Conservation (phyloP, 2,113 vertebrate genomes). For the Microtus oregoni region DNA sequence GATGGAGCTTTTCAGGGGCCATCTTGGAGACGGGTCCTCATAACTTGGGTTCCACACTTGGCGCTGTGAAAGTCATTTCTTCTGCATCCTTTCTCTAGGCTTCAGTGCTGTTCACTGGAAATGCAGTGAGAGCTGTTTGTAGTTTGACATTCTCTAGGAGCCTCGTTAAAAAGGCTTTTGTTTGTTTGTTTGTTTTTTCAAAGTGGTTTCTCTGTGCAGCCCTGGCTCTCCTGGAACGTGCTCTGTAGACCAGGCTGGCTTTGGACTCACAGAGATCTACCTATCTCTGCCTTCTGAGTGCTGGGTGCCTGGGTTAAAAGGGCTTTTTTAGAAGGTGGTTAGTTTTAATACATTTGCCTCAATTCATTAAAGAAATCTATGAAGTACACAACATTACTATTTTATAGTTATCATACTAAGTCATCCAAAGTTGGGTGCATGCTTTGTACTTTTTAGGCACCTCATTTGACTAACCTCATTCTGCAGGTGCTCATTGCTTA, state of each 20-base stretch:
- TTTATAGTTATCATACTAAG: no score
- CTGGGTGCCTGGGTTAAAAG: not conserved
- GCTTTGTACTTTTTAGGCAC: no score
- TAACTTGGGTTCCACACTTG: not conserved
- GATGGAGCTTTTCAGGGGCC: not conserved
- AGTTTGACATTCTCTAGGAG: constrained; percentile 17
- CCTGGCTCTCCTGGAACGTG: not conserved
- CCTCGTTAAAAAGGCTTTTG: not conserved
- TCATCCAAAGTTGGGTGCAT: no score
- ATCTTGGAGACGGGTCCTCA: not conserved
- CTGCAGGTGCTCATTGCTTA: no score
- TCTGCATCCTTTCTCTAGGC: not conserved
- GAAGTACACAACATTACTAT: no score
- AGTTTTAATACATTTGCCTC: no score
- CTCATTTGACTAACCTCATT: no score
- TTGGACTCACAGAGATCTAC: not conserved
- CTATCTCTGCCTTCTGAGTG: not conserved
- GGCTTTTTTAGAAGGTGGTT: not conserved
- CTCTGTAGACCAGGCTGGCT: not conserved
- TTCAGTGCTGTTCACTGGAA: not conserved
- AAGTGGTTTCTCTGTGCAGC: not conserved
- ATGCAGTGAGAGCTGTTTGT: not conserved
- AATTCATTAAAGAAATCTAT: no score
- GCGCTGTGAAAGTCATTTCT: not conserved
- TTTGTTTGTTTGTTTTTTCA: no score